Evolutionary conservation across 2,888 invertebrate genomes (phyloP).

Genomic region (Stegophylla sp.): DNA sequence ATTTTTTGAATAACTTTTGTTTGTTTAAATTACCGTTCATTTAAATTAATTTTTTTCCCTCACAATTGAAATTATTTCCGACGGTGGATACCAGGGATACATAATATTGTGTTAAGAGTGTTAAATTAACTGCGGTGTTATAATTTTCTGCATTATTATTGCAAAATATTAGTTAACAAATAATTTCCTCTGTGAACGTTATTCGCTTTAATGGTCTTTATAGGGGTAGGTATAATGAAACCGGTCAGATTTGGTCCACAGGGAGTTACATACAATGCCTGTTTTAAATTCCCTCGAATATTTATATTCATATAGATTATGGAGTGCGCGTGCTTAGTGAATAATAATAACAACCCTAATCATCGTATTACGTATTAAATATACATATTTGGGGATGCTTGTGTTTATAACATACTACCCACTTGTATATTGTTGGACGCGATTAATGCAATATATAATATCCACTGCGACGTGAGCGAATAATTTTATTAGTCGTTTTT

Average conservation of each 20-base stretch:
- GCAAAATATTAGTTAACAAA: background rate
- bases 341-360: too few species aligned
- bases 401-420: background rate
- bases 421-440: background rate
- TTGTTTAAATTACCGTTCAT: too few species aligned
- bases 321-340: background rate
- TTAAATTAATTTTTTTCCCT: too few species aligned
- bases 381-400: background rate
- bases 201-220: background rate
- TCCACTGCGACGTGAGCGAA: background rate
- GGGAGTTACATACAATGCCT: background rate
- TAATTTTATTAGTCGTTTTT: too few species aligned
- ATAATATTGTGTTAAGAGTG: background rate
- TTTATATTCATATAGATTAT: background rate
- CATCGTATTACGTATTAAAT: too few species aligned
- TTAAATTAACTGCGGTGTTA: background rate
- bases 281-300: background rate
- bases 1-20: too few species aligned
- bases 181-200: background rate
- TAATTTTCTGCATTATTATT: conserved; percentile 2
- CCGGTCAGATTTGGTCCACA: background rate
- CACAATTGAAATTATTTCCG: background rate
- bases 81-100: background rate
- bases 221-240: background rate
- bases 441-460: background rate